Percentiles rank a stretch among this genome's conserved stretches.
Conservation (phyloP, 92 coral and sea anemone species). For the Epizoanthus rinbou region DNA sequence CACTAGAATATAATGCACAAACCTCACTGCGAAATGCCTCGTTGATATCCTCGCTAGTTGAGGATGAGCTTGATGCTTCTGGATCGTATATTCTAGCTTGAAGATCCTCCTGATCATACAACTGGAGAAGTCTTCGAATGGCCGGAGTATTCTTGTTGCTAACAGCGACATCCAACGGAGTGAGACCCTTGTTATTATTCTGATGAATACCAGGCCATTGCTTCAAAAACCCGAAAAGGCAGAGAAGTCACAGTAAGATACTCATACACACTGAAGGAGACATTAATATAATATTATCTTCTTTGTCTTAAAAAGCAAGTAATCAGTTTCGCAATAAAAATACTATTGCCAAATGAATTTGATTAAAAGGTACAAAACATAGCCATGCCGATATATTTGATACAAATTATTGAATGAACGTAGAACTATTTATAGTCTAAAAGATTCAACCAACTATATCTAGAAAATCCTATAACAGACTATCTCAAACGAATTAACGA, state of each 20-base stretch:
- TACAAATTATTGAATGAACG: too few species aligned
- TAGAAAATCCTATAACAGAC: too few species aligned
- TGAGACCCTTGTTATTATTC: background rate
- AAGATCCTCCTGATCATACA: constrained; percentile 6
- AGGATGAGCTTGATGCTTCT: background rate
- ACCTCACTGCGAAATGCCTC: background rate
- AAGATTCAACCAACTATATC: too few species aligned
- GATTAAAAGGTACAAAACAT: too few species aligned
- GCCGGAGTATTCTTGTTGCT: background rate
- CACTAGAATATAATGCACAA: background rate
- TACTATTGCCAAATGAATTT: too few species aligned
- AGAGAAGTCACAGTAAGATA: background rate
- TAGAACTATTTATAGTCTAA: too few species aligned
- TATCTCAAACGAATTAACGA: too few species aligned
- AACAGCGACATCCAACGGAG: constrained; percentile 18
- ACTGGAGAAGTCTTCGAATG: constrained; percentile 13
- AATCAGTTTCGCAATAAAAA: too few species aligned
- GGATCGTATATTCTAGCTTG: background rate
- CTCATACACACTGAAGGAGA: background rate
- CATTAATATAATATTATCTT: background rate
- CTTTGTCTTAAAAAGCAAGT: background rate
- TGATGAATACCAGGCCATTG: constrained; percentile 21
- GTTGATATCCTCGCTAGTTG: background rate
- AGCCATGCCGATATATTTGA: too few species aligned
- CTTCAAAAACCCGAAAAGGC: background rate